Conservation (phyloP, 1,140 invertebrate genomes). For the Sitobion miscanthi region DNA sequence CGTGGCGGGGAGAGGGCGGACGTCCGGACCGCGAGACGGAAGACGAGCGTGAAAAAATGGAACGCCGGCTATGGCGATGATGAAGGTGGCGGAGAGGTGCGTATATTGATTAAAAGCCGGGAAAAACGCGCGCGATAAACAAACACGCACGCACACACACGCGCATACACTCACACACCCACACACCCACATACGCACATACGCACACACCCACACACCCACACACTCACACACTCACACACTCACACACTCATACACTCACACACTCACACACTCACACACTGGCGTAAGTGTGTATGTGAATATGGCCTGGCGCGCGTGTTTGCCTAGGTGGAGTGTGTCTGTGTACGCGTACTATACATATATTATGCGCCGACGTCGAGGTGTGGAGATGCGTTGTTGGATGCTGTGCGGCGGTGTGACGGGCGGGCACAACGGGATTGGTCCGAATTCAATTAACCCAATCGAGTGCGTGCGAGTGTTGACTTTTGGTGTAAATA, state of each 20-base stretch:
- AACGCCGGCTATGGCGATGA: neutral
- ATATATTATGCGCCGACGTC: neutral
- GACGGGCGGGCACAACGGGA: neutral
- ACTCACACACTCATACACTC: neutral
- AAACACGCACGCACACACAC: neutral
- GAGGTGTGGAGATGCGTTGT: neutral
- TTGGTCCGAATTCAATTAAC: slow-evolving; percentile 49
- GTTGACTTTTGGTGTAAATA: neutral
- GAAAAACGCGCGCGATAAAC: slow-evolving; percentile 16
- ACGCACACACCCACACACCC: neutral
- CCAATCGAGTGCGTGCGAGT: neutral
- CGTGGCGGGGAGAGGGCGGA: neutral
- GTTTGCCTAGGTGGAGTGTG: neutral
- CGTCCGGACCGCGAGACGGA: neutral
- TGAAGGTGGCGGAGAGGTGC: neutral
- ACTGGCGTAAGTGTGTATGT: neutral
- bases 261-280: neutral
- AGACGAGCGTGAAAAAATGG: neutral
- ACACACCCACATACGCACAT: neutral
- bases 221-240: neutral
- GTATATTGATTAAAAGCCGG: slow-evolving; percentile 39
- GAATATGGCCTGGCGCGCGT: neutral
- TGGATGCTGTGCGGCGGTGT: neutral
- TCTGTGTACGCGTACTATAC: neutral
- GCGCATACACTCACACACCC: neutral